Percentiles rank a stretch among this genome's conserved stretches.
These are phyloP conservation scores for Tipula confusa DNA, from an alignment of 2,888 invertebrate species.

Conservation along the genomic window DNA sequence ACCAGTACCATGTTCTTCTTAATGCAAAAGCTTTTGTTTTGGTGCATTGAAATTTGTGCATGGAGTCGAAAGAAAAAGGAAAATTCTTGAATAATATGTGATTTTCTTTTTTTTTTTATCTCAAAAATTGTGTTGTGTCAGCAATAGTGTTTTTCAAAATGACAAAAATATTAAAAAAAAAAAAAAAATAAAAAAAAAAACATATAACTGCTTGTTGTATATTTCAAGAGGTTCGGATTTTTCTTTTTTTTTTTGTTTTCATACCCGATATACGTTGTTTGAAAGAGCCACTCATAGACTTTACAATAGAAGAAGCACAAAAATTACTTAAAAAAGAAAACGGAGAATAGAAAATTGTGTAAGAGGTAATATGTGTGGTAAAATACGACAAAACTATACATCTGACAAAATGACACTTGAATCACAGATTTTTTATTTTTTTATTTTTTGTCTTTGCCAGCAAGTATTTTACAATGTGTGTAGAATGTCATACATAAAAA, in stretches of 20 bases:
- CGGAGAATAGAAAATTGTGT: neutral
- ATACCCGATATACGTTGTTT: neutral
- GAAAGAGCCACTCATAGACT: neutral
- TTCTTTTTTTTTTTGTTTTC: neutral
- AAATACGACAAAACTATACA: conserved; percentile 16
- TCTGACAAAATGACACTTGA: conserved; percentile 3
- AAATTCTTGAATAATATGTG: conserved; percentile 25
- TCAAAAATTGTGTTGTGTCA: neutral
- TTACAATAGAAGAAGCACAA: neutral
- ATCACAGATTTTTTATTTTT: conserved; percentile 25
- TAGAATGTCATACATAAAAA: neutral
- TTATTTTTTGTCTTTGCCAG: neutral
- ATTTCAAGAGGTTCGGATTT: neutral
- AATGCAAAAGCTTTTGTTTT: neutral
- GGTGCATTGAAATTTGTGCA: conserved; percentile 12
- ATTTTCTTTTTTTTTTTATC: neutral
- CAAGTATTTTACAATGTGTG: neutral
- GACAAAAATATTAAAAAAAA: neutral
- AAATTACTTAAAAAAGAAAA: neutral
- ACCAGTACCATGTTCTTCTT: neutral
- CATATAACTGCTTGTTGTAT: neutral
- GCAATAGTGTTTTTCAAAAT: neutral
- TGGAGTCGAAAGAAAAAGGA: neutral
- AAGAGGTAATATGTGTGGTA: neutral
- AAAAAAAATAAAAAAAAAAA: neutral